Conservation (phyloP, 2,113 vertebrate species). For the Corythornis vintsioides region DNA sequence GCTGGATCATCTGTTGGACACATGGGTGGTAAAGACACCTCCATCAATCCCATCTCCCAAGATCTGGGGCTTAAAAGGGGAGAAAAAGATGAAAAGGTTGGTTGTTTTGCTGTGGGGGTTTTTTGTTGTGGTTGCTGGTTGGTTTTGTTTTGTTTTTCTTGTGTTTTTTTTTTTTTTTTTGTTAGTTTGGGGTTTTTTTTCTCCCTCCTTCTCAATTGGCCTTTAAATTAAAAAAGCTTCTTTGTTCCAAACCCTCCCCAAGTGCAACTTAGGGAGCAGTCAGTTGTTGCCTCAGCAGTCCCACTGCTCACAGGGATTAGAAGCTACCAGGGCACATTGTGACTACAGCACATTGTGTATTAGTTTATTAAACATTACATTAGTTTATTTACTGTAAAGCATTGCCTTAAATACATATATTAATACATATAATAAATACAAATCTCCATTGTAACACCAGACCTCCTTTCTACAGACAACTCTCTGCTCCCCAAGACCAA, state of each 20-base stretch:
- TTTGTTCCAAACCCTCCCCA: not conserved
- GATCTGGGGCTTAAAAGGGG: not conserved
- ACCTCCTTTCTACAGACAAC: not conserved
- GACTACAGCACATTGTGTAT: not conserved
- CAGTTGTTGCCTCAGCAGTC: not conserved
- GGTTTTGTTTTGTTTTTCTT: not conserved
- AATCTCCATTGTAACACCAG: not conserved
- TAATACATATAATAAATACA: not conserved
- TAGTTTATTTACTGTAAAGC: not conserved
- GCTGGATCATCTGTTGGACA: not conserved
- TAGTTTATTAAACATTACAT: too few relatives aligned
- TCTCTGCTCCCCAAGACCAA: not conserved
- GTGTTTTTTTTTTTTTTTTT: not conserved
- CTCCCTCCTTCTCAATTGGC: fast-evolving
- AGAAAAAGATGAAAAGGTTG: not conserved
- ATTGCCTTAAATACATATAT: not conserved
- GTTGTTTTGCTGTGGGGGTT: not conserved
- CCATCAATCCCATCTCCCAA: not conserved
- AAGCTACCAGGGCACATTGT: not conserved
- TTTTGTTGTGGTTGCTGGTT: too few relatives aligned
- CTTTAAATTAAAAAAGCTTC: not conserved
- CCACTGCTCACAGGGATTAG: not conserved
- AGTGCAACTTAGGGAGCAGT: fast-evolving
- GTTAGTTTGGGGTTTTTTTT: not conserved
- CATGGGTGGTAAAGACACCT: not conserved